Base-by-base conservation (phyloP, 2,113 vertebrate species). In the Agapornis roseicollis region DNA sequence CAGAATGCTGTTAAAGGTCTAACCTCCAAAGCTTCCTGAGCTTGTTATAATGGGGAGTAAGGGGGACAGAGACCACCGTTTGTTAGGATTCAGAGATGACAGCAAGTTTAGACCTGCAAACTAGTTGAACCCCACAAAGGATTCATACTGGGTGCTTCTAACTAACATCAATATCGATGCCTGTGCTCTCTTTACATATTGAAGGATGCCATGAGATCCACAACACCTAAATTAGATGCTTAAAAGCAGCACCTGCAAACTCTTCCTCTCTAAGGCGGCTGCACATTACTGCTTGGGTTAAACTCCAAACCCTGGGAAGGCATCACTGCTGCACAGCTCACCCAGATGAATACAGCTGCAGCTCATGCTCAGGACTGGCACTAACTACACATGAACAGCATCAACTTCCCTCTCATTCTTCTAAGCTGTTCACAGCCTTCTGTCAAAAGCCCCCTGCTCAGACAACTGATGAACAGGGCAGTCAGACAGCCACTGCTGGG, bases 191-290 rank as follows among this genome's bases (percentile, higher is more conserved):
- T 13, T 65, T 49, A 90, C 79, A 68, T 94, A 93, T 88, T 56
- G 82, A 80, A 90, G 93, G 93, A 80, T 28, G 91, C 83, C 89
- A 90, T 92, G 80, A 69, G 80, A 92, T 88, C 71, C 91, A 93
- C 71, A 92, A 64, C 71, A 88, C 39, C 90, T 50, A 49, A 56
- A 77, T 29, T 17, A 89, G 73, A 55, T 19, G 28, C 31, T 88
- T 94, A 91, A 88, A 95, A 93, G 90, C 80, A 96, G 90, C 80
- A 63, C 42, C 82, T 5, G 2, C 52, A 55, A 96, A 92, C 92
- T 90, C 82, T 91, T 74, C 93, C 80, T 90, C 89, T 73, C 95
- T 64, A 12, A 80, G 79, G 37, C 42, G 79, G 6, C 49, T n/a
- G 22, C 25, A 52, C 10, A 2, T 0, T 63, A 49, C 74, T 70